Evolutionary conservation across 2,888 invertebrate genomes (phyloP).

Genomic region (Drosophila recens): DNA sequence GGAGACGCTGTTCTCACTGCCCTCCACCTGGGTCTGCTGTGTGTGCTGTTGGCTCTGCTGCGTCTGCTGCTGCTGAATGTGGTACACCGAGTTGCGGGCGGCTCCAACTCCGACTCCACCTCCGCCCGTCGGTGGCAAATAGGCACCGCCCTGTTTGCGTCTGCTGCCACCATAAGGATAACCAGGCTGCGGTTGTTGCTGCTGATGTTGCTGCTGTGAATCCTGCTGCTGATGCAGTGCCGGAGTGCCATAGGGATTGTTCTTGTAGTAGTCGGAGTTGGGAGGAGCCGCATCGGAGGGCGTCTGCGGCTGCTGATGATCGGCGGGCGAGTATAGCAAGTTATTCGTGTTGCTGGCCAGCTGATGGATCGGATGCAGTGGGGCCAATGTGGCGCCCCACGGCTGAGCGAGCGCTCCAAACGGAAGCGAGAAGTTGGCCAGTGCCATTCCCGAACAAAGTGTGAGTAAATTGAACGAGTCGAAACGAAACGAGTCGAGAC

Average conservation of each 20-base stretch:
- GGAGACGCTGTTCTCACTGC: slow-evolving; percentile 69
- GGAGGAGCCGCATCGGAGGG: slow-evolving; percentile 31
- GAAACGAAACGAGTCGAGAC: not conserved
- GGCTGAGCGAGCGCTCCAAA: slow-evolving; percentile 82
- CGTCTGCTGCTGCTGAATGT: slow-evolving; percentile 70
- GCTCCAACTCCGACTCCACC: slow-evolving; percentile 34
- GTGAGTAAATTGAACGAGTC: slow-evolving; percentile 2
- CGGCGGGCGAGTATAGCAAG: slow-evolving; percentile 84
- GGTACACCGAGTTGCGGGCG: slow-evolving; percentile 73
- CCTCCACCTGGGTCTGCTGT: slow-evolving; percentile 51
- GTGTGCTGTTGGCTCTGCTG: slow-evolving; percentile 55
- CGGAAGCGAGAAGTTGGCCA: slow-evolving; percentile 85
- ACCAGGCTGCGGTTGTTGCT: slow-evolving; percentile 45
- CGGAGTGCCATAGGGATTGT: slow-evolving; percentile 85
- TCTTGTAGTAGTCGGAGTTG: slow-evolving; percentile 82
- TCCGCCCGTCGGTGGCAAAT: slow-evolving; percentile 83
- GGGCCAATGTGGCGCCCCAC: slow-evolving; percentile 84
- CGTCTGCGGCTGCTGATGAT: slow-evolving; percentile 77
- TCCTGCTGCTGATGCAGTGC: slow-evolving; percentile 69
- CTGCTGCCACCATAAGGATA: slow-evolving; percentile 76
- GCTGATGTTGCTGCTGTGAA: slow-evolving; percentile 63
- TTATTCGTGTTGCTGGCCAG: slow-evolving; percentile 85
- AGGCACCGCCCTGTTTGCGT: slow-evolving; percentile 81
- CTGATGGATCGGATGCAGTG: slow-evolving; percentile 84
- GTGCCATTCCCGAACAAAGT: slow-evolving; percentile 75